Evolutionary conservation across 2,888 invertebrate genomes (phyloP).

Genomic region (Athalia cordata): DNA sequence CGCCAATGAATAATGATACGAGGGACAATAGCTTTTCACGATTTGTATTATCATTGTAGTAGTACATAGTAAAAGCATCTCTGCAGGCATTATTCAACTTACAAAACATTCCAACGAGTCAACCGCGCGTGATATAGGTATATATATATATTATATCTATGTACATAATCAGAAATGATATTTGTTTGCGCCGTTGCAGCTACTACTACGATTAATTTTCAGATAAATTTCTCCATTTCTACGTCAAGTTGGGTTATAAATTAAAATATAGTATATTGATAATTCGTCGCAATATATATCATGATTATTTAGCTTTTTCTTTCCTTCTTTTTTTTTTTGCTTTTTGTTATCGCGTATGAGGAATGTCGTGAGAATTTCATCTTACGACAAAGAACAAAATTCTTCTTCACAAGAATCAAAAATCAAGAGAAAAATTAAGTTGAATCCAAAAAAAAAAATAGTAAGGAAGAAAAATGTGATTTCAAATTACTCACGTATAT

Average conservation of each 20-base stretch:
- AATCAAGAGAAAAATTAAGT: no score
- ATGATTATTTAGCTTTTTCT: neutral
- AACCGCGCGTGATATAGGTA: neutral
- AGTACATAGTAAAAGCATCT: neutral
- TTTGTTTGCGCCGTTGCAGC: no score
- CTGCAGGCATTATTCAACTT: constrained; percentile 26
- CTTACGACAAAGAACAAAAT: neutral
- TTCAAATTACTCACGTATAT: constrained; percentile 8
- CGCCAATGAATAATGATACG: constrained; percentile 22
- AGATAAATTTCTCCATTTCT: no score
- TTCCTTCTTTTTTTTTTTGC: neutral
- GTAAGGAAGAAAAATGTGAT: neutral
- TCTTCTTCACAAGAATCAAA: neutral
- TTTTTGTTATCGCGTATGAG: no score
- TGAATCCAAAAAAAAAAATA: neutral
- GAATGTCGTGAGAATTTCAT: no score
- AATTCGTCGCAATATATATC: neutral
- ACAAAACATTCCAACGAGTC: neutral
- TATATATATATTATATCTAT: no score
- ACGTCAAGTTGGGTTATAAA: no score
- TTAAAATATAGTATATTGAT: neutral
- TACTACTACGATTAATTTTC: no score
- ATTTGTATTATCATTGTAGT: constrained; percentile 29
- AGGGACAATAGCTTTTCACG: constrained; percentile 40
- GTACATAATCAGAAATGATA: no score